Evolutionary conservation across 1,140 invertebrate genomes (phyloP), one percentile per base, ranked within the genome.

Genomic region (Bombus consobrinus): DNA sequence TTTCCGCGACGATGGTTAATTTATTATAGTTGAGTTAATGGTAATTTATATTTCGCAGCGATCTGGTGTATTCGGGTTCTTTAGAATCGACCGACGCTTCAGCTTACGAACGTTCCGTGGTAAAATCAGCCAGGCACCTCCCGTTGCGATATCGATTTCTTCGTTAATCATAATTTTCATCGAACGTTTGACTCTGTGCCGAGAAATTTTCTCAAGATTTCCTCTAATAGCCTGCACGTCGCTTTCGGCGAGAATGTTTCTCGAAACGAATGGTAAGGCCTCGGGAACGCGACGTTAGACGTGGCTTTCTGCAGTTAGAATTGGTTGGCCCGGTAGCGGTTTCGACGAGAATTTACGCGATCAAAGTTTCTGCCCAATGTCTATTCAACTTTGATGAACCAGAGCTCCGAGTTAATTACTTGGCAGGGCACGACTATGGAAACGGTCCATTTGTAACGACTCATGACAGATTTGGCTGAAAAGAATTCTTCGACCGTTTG

Each of bases 381-480:
- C 73, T 68, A 62, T 83, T 77, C 73, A 77, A 62, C 41, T 75
- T 62, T 37, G 62, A 83, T 76, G 81, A 83, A 76, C 41, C 47
- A 37, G 25, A 43, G 34, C 71, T 15, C 72, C 25, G 41, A 76
- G 57, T 83, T 76, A 83, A 76, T 83, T 83, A 76, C 73, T 37
- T 18, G 59, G 72, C 47, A 62, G 68, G 73, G 37, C 34, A 25
- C 41, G 18, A 39, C 81, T 75, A 53, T 28, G 73, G 73, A 62
- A 83, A 32, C 81, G 81, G 28, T 71, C 79, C 71, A 43, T 83
- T 83, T 66, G 59, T 68, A 37, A 62, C 73, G 28, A 41, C 28
- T 59, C 57, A 9, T 77, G 75, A 77, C 75, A 39, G 57, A 12
- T 0, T 64, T 22, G 32, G 18, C 25, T 32, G 39, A 59, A 34